Evolutionary conservation across 2,113 vertebrate genomes (phyloP).

Genomic region (Gila orcuttii): DNA sequence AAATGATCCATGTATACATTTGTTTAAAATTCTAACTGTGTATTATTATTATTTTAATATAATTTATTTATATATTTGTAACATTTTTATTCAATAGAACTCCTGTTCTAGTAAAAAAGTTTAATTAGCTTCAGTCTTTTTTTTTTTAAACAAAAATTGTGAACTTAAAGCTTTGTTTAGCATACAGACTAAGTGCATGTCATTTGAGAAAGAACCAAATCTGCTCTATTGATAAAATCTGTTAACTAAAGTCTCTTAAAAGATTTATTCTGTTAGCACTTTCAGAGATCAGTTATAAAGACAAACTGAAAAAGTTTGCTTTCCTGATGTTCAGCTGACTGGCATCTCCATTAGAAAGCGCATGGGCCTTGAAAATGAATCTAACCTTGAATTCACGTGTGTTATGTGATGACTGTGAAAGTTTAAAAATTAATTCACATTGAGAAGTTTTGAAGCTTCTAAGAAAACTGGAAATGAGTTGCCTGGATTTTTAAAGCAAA

Average conservation of each 20-base stretch:
- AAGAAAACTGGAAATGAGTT: not conserved
- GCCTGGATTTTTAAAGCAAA: not conserved
- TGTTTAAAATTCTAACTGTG: too few relatives aligned
- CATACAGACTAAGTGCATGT: slow-evolving; percentile 3
- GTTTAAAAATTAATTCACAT: not conserved
- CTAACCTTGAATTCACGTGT: not conserved
- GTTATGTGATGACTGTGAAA: not conserved
- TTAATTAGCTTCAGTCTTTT: not conserved
- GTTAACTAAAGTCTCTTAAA: not conserved
- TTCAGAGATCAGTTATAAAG: not conserved
- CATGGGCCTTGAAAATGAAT: not conserved
- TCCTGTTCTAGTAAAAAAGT: not conserved
- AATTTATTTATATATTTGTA: not conserved
- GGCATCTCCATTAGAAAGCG: not conserved
- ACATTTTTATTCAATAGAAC: not conserved
- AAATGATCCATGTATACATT: too few relatives aligned
- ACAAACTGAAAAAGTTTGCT: not conserved
- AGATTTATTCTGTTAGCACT: not conserved
- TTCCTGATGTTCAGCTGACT: not conserved
- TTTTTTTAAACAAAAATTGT: not conserved
- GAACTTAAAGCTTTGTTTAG: not conserved
- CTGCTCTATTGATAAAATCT: slow-evolving; percentile 1
- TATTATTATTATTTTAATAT: too few relatives aligned
- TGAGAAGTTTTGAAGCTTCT: not conserved
- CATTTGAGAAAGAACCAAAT: not conserved